These are phyloP conservation scores for Steromphala cineraria DNA, from an alignment of 2,888 invertebrate genomes.

Conservation along the genomic window DNA sequence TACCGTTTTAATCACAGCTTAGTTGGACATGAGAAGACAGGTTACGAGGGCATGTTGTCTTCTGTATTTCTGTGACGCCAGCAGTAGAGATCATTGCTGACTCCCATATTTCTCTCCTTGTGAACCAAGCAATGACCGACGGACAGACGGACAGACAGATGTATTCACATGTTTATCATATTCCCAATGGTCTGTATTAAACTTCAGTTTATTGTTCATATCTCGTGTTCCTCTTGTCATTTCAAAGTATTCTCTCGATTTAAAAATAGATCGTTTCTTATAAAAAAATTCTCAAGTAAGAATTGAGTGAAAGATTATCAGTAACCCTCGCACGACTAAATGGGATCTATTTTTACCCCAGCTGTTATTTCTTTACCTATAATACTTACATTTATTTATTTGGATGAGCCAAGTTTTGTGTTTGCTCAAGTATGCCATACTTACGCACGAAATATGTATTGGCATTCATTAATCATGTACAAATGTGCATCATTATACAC, in stretches of 20 bases:
- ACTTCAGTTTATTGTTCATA: constrained; percentile 8
- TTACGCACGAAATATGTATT: no score
- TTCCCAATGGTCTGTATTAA: constrained; percentile 5
- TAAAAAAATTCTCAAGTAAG: no score
- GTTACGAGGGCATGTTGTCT: neutral
- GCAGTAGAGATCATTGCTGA: neutral
- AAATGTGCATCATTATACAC: no score
- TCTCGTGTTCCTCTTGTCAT: neutral
- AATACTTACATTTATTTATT: no score
- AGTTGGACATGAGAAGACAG: neutral
- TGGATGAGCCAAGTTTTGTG: no score
- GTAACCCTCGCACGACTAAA: no score
- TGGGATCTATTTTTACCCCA: no score
- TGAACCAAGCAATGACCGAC: neutral
- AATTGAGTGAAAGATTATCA: no score
- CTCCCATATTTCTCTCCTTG: neutral
- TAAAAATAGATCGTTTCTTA: no score
- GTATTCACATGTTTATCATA: constrained; percentile 8
- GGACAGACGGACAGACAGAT: neutral
- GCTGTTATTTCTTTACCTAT: no score
- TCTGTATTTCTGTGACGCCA: neutral
- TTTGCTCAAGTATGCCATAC: no score
- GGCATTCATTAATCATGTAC: no score
- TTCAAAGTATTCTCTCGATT: neutral
- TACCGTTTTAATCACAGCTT: constrained; percentile 5